These are phyloP conservation scores for Andricus grossulariae DNA, from an alignment of 1,140 invertebrate species.

Conservation along the genomic window DNA sequence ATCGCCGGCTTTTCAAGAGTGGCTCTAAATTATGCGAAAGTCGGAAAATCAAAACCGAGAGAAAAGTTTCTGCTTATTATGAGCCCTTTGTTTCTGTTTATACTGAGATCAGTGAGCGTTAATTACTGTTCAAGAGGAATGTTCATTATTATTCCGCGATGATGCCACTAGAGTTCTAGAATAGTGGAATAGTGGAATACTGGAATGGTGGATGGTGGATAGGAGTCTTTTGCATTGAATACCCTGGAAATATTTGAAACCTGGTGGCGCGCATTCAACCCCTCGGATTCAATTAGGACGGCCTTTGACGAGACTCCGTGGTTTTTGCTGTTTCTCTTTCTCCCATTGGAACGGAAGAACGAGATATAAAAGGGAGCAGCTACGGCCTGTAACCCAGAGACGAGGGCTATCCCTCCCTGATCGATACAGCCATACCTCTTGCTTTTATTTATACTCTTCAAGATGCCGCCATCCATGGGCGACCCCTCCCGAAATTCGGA, in stretches of 20 bases:
- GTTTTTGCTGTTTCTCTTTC: slow-evolving; percentile 6
- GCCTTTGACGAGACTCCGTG: slow-evolving; percentile 2
- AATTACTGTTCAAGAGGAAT: slow-evolving; percentile 9
- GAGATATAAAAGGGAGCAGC: slow-evolving; percentile 8
- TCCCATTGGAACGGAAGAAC: not conserved
- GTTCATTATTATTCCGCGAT: slow-evolving; percentile 9
- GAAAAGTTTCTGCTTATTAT: not conserved
- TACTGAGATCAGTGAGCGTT: not conserved
- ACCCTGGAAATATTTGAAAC: slow-evolving; percentile 23
- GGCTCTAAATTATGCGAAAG: no score
- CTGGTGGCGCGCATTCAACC: slow-evolving; percentile 14
- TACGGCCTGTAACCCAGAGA: not conserved
- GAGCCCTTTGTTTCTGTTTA: not conserved
- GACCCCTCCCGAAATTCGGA: not conserved
- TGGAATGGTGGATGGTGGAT: not conserved
- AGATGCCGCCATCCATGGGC: slow-evolving; percentile 1
- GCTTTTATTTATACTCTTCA: slow-evolving; percentile 29
- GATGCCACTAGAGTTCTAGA: not conserved
- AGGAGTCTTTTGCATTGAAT: not conserved
- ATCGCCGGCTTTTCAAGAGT: no score
- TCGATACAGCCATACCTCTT: slow-evolving; percentile 22
- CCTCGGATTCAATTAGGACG: slow-evolving; percentile 16
- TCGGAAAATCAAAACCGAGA: no score
- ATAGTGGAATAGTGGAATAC: not conserved
- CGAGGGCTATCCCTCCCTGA: slow-evolving; percentile 25